A percentile compares a stretch with the other conserved stretches of the same genome.
phyloP scores from a whole-genome alignment of 92 coral and sea anemone genomes.

The Diadumene lineata region DNA sequence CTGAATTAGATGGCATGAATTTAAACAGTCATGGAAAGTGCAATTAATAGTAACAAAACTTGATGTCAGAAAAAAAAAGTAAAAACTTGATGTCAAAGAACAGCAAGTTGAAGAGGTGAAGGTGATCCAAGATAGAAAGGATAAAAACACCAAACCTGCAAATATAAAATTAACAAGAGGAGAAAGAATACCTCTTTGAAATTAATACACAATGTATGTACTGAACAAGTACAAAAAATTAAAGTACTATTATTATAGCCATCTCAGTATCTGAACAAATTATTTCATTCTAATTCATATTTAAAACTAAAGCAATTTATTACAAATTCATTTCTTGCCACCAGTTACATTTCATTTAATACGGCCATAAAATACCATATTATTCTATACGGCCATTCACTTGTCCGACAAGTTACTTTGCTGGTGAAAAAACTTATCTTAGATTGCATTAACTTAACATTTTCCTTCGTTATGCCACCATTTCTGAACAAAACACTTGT shows the following conservation, averaged over 20 bases:
- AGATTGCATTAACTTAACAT: background rate
- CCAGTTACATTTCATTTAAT: background rate
- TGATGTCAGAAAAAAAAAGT: too few relatives aligned
- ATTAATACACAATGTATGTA: background rate
- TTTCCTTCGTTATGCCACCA: background rate
- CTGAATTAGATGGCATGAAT: background rate
- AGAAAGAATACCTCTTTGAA: background rate
- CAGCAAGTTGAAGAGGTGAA: background rate
- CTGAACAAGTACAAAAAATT: background rate
- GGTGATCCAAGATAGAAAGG: background rate
- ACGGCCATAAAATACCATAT: background rate
- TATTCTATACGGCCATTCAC: background rate
- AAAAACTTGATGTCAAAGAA: background rate
- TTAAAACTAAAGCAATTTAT: background rate
- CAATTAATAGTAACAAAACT: too few relatives aligned
- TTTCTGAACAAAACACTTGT: background rate
- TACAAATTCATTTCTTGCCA: background rate
- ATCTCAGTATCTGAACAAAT: slow-evolving; percentile 1
- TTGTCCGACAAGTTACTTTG: slow-evolving; percentile 13
- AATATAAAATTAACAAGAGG: background rate
- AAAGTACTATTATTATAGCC: background rate
- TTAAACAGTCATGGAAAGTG: too few relatives aligned
- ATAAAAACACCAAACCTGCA: background rate
- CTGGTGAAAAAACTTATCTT: slow-evolving; percentile 31
- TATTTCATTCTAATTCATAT: background rate